Evolutionary conservation across 2,113 vertebrate genomes (phyloP), one percentile per base, ranked within the genome.

Genomic region (Furnarius figulus): DNA sequence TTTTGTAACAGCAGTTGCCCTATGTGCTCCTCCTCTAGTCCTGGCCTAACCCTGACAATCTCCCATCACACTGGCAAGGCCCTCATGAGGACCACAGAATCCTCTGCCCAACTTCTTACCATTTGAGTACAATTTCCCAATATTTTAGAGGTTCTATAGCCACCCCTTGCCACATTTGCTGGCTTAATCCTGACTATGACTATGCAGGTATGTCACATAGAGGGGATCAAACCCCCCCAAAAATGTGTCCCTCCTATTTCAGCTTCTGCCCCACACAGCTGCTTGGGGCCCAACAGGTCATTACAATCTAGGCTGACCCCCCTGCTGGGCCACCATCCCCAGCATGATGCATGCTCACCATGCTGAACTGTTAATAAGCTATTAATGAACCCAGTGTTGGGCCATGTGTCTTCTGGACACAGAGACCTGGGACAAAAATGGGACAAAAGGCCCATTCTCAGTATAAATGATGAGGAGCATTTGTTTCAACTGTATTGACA

Each of bases 311-410:
- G 14, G 37, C 50, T 82, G 84, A 50, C 35, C 40, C 31, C n/a
- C 7, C 53, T 25, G 22, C 55, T 40, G 4, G 5, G 22, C 31
- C 47, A 24, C 47, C 28, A 23, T 18, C 59, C 42, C 52, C 44
- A 12, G 49, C 0, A 0, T 39, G 42, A 33, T 27, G 28, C 6
- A 1, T 44, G 42, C 53, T 61, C 55, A n/a, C 39, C 15, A 1
- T 22, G 13, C 53, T 14, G 12, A 42, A 31, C 37, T 37, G 31
- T n/a, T 17, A 25, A 46, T 46, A 12, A 66, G 5, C 63, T 67
- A 6, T 67, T 46, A n/a, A 77, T 44, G 31, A 49, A 50, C 37
- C 12, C 15, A 5, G 40, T 28, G 22, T 12, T 27, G 24, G 73
- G 9, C 44, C 44, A 65, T 18, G 23, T 50, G 33, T 50, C 58